These are phyloP conservation scores for Lordiphosa clarofinis DNA, from an alignment of 1,140 invertebrate genomes.

Conservation along the genomic window DNA sequence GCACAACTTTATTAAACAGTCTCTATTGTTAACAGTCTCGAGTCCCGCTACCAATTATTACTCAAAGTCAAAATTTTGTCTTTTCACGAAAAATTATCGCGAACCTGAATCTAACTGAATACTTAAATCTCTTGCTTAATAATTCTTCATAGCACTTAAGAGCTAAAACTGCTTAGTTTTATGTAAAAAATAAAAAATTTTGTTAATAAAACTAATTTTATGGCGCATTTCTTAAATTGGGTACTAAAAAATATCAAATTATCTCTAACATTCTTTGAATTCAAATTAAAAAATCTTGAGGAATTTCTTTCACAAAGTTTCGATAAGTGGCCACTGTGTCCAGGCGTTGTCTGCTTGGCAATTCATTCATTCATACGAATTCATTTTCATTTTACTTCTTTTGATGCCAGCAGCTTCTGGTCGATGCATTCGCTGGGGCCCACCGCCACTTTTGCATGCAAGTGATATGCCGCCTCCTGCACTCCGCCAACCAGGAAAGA, in stretches of 20 bases:
- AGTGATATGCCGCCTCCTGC: constrained; percentile 45
- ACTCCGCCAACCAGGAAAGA: not conserved
- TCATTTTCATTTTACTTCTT: constrained; percentile 22
- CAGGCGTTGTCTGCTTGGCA: constrained; percentile 13
- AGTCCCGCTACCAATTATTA: too few species aligned
- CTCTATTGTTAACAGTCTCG: too few species aligned
- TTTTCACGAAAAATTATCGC: too few species aligned
- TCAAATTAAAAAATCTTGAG: constrained; percentile 3
- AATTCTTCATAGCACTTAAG: too few species aligned
- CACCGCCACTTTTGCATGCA: constrained; percentile 64
- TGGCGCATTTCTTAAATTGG: too few species aligned
- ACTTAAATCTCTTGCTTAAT: too few species aligned
- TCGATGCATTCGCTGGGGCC: constrained; percentile 59
- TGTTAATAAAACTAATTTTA: too few species aligned
- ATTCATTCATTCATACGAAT: constrained; percentile 37
- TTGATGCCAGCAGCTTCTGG: constrained; percentile 35
- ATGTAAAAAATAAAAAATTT: not conserved
- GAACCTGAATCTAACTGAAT: too few species aligned
- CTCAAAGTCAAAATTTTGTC: too few species aligned
- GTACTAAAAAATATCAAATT: not conserved
- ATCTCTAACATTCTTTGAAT: not conserved
- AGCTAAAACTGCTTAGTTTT: too few species aligned
- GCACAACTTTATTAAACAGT: too few species aligned
- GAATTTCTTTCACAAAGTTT: constrained; percentile 1
- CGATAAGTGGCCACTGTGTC: constrained; percentile 30